Base-by-base conservation (phyloP, 2,888 invertebrate genomes). In the Galerucella calmariensis region DNA sequence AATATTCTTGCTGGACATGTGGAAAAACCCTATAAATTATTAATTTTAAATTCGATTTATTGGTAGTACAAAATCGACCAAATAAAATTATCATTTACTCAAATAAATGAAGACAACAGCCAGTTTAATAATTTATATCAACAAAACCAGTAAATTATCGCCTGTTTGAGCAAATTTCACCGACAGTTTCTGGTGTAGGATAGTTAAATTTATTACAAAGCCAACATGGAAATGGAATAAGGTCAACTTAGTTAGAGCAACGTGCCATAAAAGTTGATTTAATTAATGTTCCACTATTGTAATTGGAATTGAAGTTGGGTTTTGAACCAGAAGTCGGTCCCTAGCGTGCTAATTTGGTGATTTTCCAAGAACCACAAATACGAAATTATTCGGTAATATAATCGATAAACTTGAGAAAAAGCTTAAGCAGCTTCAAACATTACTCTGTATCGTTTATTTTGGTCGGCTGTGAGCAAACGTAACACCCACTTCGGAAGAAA, bases 211-310 rank as follows among this genome's bases (percentile, higher is more conserved):
- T 14, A 53, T 53, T 12, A 48, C 46, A n/a, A 14, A 14, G n/a
- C 6, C n/a, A 14, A n/a, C 53, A 53, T 53, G 14, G 16, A 53
- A 14, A 53, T 53, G n/a, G 14, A 53, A 53, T 53, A 14, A 53
- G 53, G 8, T 53, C n/a, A 53, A 53, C 53, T 53, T n/a, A 53
- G 53, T 53, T 53, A 16, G n/a, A n/a, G 53, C 53, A 53, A 53
- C 53, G 53, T 14, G n/a, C 14, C n/a, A 14, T 53, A 53, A 53
- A n/a, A 53, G 6, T 53, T 14, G 8, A 53, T 53, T 53, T 53
- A 53, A 53, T 53, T 53, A 53, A 14, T 53, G 8, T 16, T n/a
- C n/a, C 53, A 48, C 11, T 11, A 11, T 12, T 48, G 11, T 48
- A 14, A 48, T 48, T 48, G 46, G 46, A 48, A 12, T 12, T 48